A percentile compares a stretch with the other conserved stretches of the same genome.
Conservation (phyloP, 2,888 invertebrate genomes). For the Biston betularia region DNA sequence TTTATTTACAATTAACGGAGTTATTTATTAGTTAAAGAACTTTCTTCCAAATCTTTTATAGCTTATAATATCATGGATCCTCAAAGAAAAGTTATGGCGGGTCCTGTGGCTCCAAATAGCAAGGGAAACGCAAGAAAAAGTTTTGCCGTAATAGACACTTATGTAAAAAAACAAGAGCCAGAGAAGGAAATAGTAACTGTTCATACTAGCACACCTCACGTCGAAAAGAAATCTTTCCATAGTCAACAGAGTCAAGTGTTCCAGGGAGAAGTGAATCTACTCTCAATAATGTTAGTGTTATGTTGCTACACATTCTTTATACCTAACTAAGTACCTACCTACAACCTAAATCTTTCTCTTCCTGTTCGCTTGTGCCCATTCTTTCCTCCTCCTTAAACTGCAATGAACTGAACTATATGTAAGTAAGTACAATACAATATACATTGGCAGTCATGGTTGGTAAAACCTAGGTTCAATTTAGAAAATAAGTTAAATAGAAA, state of each 20-base stretch:
- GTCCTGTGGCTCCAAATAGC: constrained; percentile 70
- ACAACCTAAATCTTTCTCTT: background rate
- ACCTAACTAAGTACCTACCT: background rate
- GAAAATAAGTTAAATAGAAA: too few relatives aligned
- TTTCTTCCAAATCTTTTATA: background rate
- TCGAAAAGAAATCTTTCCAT: constrained; percentile 63
- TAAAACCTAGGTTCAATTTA: too few relatives aligned
- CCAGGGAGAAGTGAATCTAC: constrained; percentile 74
- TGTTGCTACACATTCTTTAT: too few relatives aligned
- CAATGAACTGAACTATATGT: background rate
- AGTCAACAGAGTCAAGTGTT: constrained; percentile 72
- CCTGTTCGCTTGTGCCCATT: too few relatives aligned
- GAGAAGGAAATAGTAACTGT: constrained; percentile 72
- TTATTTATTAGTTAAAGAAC: background rate
- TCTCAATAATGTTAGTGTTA: constrained; percentile 72
- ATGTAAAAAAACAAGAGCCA: constrained; percentile 50
- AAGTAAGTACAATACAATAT: background rate
- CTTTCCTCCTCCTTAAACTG: too few relatives aligned
- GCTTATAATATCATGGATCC: constrained; percentile 62
- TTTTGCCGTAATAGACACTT: constrained; percentile 58
- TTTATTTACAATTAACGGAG: constrained; percentile 11
- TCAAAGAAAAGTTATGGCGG: constrained; percentile 64
- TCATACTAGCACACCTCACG: constrained; percentile 69
- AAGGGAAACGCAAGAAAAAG: constrained; percentile 64
- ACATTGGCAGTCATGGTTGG: too few relatives aligned